These are phyloP conservation scores for Anadara kagoshimensis DNA, from an alignment of 1,140 invertebrate species.

Conservation along the genomic window DNA sequence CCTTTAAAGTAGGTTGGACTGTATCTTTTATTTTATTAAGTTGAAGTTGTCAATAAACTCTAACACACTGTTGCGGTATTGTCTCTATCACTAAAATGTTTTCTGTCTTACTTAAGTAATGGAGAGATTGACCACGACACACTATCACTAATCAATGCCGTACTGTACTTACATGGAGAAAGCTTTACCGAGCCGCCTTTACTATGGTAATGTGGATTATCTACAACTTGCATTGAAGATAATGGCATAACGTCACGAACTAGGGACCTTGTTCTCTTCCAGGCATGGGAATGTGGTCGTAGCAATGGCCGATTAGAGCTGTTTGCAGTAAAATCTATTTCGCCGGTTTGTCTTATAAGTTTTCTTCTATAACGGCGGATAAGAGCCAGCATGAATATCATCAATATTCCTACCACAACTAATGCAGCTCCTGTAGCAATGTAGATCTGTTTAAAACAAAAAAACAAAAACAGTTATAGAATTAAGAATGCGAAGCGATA, in stretches of 20 bases:
- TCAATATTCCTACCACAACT: constrained; percentile 23
- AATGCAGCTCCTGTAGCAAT: constrained; percentile 34
- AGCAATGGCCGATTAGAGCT: constrained; percentile 30
- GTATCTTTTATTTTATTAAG: too few relatives aligned
- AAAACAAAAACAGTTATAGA: too few relatives aligned
- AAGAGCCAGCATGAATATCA: constrained; percentile 38
- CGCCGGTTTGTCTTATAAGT: constrained; percentile 22
- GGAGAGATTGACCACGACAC: not conserved
- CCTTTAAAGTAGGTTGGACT: too few relatives aligned
- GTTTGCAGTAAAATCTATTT: constrained; percentile 21
- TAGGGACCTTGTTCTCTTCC: constrained; percentile 12
- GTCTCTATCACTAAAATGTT: not conserved
- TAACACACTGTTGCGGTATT: too few relatives aligned
- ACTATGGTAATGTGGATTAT: constrained; percentile 71
- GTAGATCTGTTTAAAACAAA: constrained; percentile 14
- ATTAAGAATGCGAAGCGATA: too few relatives aligned
- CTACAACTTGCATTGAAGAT: constrained; percentile 63
- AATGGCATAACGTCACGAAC: constrained; percentile 65
- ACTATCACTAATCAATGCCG: not conserved
- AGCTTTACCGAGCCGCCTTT: constrained; percentile 16
- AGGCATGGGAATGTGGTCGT: constrained; percentile 3
- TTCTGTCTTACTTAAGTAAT: not conserved
- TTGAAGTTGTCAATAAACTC: too few relatives aligned
- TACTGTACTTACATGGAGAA: constrained; percentile 21
- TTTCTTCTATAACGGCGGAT: constrained; percentile 37